Evolutionary conservation across 53 echinoderm and acorn worm species (phyloP).

Genomic region (Hippasteria phrygiana): DNA sequence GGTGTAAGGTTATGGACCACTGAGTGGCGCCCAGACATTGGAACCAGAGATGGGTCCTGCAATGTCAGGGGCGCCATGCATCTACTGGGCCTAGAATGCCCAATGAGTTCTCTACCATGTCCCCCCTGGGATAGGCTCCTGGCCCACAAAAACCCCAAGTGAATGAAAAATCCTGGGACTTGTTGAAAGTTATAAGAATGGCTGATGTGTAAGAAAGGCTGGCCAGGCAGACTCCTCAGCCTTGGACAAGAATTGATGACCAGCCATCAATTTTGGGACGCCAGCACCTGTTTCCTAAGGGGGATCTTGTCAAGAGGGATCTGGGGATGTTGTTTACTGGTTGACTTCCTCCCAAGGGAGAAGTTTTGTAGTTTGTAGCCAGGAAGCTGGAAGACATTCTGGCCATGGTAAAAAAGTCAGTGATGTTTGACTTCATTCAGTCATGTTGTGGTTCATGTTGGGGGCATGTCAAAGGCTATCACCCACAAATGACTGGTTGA

Average conservation of each 20-base stretch:
- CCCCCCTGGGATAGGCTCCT: neutral
- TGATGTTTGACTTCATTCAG: constrained; percentile 23
- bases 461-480: constrained; percentile 9
- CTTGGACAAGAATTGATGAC: constrained; percentile 43
- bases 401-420: neutral
- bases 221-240: constrained; percentile 25
- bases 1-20: constrained; percentile 19
- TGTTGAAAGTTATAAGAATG: constrained; percentile 22
- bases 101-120: neutral
- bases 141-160: neutral
- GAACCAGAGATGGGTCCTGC: neutral
- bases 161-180: neutral
- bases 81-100: neutral
- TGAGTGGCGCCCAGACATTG: constrained; percentile 35
- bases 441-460: constrained; percentile 46
- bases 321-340: constrained; percentile 46
- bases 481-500: neutral
- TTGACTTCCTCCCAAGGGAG: constrained; percentile 22
- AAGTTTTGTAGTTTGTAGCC: neutral
- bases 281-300: constrained; percentile 41
- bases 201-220: constrained; percentile 21
- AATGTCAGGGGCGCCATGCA: constrained; percentile 34
- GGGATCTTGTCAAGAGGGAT: constrained; percentile 20
- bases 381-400: neutral
- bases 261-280: constrained; percentile 43